Base-by-base conservation (phyloP, 2,113 vertebrate genomes). In the Pampusana beccarii region DNA sequence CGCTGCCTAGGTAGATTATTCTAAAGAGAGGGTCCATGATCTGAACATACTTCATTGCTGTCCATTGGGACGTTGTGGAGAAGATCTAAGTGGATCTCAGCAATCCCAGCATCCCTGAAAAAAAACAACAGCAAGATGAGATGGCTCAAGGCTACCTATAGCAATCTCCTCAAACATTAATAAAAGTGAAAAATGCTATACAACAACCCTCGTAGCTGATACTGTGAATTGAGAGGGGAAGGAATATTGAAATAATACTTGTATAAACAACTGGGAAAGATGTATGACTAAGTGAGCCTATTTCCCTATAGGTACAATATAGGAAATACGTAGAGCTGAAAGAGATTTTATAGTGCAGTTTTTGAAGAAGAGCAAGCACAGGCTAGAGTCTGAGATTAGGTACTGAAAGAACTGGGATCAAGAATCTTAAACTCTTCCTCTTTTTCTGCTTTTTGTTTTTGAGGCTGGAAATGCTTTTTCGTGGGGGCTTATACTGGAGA, bases 361-460 rank as follows among this genome's bases (percentile, higher is more conserved):
- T 85, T 80, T 75, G 80, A 70, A 83, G 62, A 79, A 33, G 57
- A 65, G 51, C 38, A 40, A 70, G 58, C 48, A n/a, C 33, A 80
- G 83, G 67, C 64, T 93, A 84, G 64, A 77, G 54, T 58, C 42
- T 23, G 75, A 72, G 89, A 86, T 74, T 73, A 95, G 66, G 61
- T 81, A 19, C 61, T 46, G 60, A 25, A 23, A 62, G 56, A 65
- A 46, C 58, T 15, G 34, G 34, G 46, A 71, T 77, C 44, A 70
- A 51, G 44, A 51, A 44, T 79, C 67, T 74, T 86, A 64, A 70
- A 65, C 44, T 71, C 57, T 84, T 71, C 54, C 17, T 88, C 61
- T 80, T 79, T 83, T 81, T 79, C 62, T 62, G 62, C 64, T 42
- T 93, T 79, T 79, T 91, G 79, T 95, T 93, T 88, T 82, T 80